Percentiles rank a stretch among this genome's conserved stretches.
These are phyloP conservation scores for Drosophila pseudotakahashii DNA, from an alignment of 2,888 invertebrate species.

Conservation along the genomic window DNA sequence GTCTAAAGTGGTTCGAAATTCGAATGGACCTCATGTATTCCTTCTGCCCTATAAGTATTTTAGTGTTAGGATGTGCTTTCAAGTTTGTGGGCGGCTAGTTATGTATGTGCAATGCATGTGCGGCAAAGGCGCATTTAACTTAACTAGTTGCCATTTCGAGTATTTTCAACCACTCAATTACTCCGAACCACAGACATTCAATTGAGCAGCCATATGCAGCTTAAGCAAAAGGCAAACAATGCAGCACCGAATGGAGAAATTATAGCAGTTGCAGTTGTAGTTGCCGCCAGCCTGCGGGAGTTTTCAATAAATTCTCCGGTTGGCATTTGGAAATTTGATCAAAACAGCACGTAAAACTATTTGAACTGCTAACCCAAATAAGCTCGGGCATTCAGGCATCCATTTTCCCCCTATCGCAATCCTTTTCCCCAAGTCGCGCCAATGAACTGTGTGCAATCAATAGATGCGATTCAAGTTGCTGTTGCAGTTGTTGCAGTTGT, in stretches of 20 bases:
- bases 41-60: constrained; percentile 1
- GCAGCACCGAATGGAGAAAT: constrained; percentile 15
- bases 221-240: constrained; percentile 48
- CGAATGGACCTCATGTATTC: background rate
- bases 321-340: constrained; percentile 67
- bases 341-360: constrained; percentile 74
- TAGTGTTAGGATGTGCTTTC: constrained; percentile 30
- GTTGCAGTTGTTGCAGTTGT: constrained; percentile 14
- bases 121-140: constrained; percentile 60
- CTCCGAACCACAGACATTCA: constrained; percentile 57
- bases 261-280: constrained; percentile 21
- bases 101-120: constrained; percentile 25
- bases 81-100: constrained; percentile 22
- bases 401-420: constrained; percentile 18
- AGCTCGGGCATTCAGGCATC: constrained; percentile 39
- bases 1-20: constrained; percentile 67
- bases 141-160: constrained; percentile 46
- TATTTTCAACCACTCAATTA: constrained; percentile 72
- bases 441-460: constrained; percentile 78
- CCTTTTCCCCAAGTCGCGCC: constrained; percentile 41
- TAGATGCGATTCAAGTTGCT: constrained; percentile 60
- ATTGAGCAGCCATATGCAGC: constrained; percentile 58
- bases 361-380: constrained; percentile 79
- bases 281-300: constrained; percentile 41
- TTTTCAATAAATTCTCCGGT: constrained; percentile 71